These are phyloP conservation scores for Monochamus saltuarius DNA, from an alignment of 1,140 invertebrate genomes.

Conservation along the genomic window DNA sequence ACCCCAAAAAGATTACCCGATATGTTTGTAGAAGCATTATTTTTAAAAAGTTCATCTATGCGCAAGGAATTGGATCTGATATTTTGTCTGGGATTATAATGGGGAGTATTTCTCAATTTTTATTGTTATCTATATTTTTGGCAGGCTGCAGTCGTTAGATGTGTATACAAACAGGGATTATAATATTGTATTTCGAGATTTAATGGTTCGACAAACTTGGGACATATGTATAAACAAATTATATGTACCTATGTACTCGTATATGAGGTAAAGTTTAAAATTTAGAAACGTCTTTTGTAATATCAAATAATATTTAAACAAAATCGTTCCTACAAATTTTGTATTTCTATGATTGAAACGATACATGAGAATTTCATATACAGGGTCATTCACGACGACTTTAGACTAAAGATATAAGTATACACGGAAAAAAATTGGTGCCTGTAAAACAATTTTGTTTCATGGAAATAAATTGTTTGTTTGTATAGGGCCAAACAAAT, in stretches of 20 bases:
- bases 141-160: background rate
- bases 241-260: background rate
- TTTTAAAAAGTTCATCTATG: constrained; percentile 26
- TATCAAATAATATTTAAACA: too few species aligned
- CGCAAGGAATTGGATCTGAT: constrained; percentile 23
- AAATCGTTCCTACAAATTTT: too few species aligned
- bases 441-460: too few species aligned
- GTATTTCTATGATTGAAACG: too few species aligned
- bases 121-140: constrained; percentile 13
- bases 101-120: constrained; percentile 11
- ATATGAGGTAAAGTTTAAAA: too few species aligned
- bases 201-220: background rate
- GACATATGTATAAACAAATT: constrained; percentile 14
- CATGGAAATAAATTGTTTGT: too few species aligned
- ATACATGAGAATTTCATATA: too few species aligned
- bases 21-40: constrained; percentile 26
- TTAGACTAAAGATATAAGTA: too few species aligned
- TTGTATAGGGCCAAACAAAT: too few species aligned
- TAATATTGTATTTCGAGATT: constrained; percentile 14
- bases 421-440: too few species aligned
- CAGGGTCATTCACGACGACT: too few species aligned
- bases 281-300: too few species aligned
- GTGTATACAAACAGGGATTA: constrained; percentile 9
- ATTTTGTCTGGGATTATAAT: constrained; percentile 11
- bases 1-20: constrained; percentile 20